These are phyloP conservation scores for Myanophis thanlyinensis DNA, from an alignment of 2,113 vertebrate species.

Conservation along the genomic window DNA sequence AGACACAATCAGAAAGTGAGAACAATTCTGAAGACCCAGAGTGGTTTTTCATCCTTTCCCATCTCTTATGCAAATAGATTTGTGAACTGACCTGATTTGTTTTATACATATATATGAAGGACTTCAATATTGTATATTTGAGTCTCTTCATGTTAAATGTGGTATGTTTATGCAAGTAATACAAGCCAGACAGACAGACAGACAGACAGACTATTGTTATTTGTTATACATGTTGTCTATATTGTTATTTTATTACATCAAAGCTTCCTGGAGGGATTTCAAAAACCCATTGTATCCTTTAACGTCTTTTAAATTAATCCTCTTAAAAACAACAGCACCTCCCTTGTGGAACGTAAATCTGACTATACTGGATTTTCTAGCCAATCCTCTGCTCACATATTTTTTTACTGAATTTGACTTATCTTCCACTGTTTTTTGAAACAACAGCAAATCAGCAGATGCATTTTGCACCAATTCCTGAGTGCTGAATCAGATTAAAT, in stretches of 20 bases:
- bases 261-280: neutral
- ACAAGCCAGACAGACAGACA: neutral
- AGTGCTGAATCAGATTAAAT: neutral
- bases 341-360: neutral
- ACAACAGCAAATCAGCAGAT: neutral
- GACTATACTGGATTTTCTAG: conserved; percentile 8
- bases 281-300: neutral
- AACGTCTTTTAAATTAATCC: neutral
- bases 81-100: neutral
- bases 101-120: neutral
- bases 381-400: neutral
- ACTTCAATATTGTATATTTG: neutral
- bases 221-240: neutral
- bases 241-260: neutral
- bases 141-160: neutral
- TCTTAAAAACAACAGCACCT: neutral
- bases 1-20: neutral
- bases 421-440: neutral
- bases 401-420: neutral
- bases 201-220: neutral
- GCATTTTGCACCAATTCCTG: neutral
- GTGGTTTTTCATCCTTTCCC: neutral
- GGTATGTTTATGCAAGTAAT: neutral
- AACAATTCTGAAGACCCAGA: neutral
- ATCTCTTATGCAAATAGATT: neutral